Evolutionary conservation across 2,797 vertebrate genomes (phyloP), one percentile per base, ranked within the genome.

Genomic region (Hippocampus kuda): DNA sequence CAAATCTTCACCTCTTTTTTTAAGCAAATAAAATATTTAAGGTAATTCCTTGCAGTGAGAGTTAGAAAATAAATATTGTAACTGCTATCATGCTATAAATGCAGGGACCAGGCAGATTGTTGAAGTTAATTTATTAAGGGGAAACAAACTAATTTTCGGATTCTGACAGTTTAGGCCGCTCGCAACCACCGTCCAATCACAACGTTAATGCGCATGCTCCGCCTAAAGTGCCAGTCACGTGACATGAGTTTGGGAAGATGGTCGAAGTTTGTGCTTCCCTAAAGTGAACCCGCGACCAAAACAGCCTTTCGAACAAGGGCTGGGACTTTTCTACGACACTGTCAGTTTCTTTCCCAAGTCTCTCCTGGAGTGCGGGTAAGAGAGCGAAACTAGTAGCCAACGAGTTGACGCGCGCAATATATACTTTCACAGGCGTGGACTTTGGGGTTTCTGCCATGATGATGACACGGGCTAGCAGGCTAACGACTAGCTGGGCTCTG

Each of bases 201-300:
- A 63, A 24, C 49, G 11, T 57, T n/a, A 10, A 41, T 13, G 56
- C 24, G 26, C 63, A 56, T 72, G 79, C 85, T 81, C 86, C 83
- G 80, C 87, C 87, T 88, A 85, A 85, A 18, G 24, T 18, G 85
- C 85, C 87, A 79, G 75, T 91, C 90, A 91, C 84, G 83, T 91
- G 90, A 89, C 70, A 41, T 44, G 49, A 72, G 75, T 76, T 69
- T 67, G 68, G 69, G 87, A 89, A 87, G 84, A 88, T 90, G 88
- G 89, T 90, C 86, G 88, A 90, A 91, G 88, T 91, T 90, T 89
- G 72, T 83, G 79, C 72, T 87, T 83, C 82, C 84, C 83, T 69
- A 80, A 82, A 85, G 85, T 88, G 79, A 87, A 81, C 5, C 72
- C 61, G 69, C 69, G 73, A 80, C 63, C 70, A 71, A 81, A 80